Percentiles rank a stretch among this genome's conserved stretches.
Conservation (phyloP, 1,140 invertebrate genomes). For the Fopius arisanus region DNA sequence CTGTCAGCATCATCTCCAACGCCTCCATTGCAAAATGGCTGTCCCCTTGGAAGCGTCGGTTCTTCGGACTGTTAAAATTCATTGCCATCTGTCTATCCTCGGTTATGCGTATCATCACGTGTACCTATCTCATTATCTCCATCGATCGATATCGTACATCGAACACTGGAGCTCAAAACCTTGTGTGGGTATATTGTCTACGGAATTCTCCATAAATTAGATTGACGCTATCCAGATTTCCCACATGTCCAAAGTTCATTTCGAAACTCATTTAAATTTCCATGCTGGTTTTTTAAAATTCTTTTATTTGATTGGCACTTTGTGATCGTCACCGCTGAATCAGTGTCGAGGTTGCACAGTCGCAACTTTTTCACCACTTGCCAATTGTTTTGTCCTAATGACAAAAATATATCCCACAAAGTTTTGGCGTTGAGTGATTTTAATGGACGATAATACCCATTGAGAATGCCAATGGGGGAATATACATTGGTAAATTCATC, state of each 20-base stretch:
- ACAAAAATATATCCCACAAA: background rate
- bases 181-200: background rate
- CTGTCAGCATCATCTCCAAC: background rate
- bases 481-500: background rate
- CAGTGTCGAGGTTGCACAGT: conserved; percentile 26
- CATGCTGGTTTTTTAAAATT: background rate
- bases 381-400: conserved; percentile 6
- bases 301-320: background rate
- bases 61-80: background rate
- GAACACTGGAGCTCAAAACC: background rate
- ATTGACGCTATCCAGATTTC: background rate
- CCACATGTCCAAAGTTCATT: background rate
- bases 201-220: background rate
- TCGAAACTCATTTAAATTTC: background rate
- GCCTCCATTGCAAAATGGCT: conserved; percentile 4
- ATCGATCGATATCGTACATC: conserved; percentile 15
- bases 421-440: background rate
- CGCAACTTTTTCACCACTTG: background rate
- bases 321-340: background rate
- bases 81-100: conserved; percentile 11
- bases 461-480: background rate
- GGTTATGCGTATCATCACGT: conserved; percentile 8
- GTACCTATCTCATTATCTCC: background rate
- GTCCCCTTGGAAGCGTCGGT: background rate
- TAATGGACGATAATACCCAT: conserved; percentile 4